Evolutionary conservation across 2,113 vertebrate genomes (phyloP), one percentile per base, ranked within the genome.

Genomic region (Martes martes): DNA sequence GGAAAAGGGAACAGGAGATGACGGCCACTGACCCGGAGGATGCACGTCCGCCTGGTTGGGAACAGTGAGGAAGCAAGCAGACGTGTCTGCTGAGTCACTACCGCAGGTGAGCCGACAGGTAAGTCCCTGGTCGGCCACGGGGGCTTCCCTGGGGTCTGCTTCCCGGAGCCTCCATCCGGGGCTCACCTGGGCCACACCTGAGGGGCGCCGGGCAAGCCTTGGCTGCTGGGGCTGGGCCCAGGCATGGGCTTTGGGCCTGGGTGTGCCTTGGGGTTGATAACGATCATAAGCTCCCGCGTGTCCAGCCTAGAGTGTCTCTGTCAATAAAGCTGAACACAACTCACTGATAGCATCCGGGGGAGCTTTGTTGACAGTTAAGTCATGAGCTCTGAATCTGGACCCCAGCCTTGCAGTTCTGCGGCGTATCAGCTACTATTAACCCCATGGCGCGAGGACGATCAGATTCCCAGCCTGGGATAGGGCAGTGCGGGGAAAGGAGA

Each of bases 1-100:
- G n/a, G 59, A 50, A 57, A 97, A 86, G 33, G 47, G 42, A 67
- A 83, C 28, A 91, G 85, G 67, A 91, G 74, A 52, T 47, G 85
- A 73, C 1, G 28, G 67, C 9, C 23, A 1, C 33, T 31, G 16
- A 59, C 42, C n/a, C n/a, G 11, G 39, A 76, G 59, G 67, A 59
- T 18, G 26, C 6, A 2, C 21, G 2, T 83, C 76, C 67, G 55
- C 69, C 28, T 71, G 87, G 28, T 85, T 14, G 24, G 94, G 73
- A 50, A 33, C 4, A 11, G 52, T 39, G 80, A 65, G 50, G 39
- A 55, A 67, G 24, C 10, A n/a, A 11, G 65, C 7, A 50, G 50
- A 57, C 11, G 7, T 4, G 36, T 59, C 45, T 85, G 45, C 23
- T 1, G 13, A 24, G 45, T 96, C 82, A 50, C 39, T 31, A 10